phyloP scores from a whole-genome alignment of 2,797 vertebrate species.

The Smutsia temminckii region DNA sequence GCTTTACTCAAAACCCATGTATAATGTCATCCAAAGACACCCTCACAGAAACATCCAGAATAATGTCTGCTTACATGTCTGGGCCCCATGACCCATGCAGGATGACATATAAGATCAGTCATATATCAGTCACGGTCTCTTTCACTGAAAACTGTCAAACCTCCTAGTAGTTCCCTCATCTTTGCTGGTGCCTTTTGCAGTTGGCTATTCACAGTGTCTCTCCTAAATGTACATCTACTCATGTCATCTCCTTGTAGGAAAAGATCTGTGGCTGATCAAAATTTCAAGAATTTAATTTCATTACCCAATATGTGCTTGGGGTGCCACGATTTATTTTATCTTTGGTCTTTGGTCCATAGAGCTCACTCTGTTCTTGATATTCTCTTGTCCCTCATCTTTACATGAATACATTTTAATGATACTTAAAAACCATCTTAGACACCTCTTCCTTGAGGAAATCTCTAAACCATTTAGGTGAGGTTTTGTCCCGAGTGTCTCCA shows the following conservation, averaged over 20 bases:
- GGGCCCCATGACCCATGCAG: neutral
- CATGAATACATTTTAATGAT: neutral
- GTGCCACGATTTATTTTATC: neutral
- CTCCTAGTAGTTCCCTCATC: neutral
- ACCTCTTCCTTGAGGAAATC: neutral
- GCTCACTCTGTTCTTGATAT: neutral
- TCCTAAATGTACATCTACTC: neutral
- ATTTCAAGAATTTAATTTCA: neutral
- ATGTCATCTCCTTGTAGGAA: neutral
- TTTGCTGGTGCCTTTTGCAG: neutral
- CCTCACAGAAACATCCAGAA: neutral
- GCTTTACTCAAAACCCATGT: neutral
- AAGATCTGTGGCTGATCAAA: neutral
- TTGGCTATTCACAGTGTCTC: neutral
- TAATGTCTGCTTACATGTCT: neutral
- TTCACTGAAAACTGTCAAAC: neutral
- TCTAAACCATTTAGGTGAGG: neutral
- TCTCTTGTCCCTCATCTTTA: neutral
- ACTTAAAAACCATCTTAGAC: neutral
- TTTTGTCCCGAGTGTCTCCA: neutral
- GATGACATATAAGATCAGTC: neutral
- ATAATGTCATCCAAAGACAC: neutral
- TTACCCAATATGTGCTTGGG: neutral
- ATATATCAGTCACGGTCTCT: neutral
- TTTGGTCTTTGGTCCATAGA: neutral